Evolutionary conservation across 1,140 invertebrate species (phyloP), one percentile per base, ranked within the genome.

Genomic region (Brachystomella parvula): DNA sequence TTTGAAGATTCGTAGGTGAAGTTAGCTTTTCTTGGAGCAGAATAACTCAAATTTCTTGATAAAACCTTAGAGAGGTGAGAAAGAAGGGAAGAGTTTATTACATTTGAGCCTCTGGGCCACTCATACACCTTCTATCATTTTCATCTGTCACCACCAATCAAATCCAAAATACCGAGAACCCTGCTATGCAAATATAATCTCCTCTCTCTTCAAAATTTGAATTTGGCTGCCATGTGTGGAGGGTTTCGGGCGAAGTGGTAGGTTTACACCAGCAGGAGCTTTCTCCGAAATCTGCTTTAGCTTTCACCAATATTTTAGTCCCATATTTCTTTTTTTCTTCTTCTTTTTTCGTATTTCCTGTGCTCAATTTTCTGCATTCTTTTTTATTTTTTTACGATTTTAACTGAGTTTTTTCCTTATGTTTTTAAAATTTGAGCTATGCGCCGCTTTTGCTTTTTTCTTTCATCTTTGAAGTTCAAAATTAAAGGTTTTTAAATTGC

Each of bases 121-220:
- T 39, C 35, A n/a, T n/a, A 39, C 49, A 53, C 49, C 49, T 53
- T 53, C 24, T 24, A 53, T 53, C 49, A 53, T 53, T 24, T 24
- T 3, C 49, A 9, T 9, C 49, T 53, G 49, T 24, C 49, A 53
- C 49, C 3, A 12, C 24, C 24, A 53, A 53, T 53, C 49, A 53
- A 53, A 53, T 24, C 49, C 24, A 53, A 9, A 12, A 53, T 6
- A 53, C 35, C 6, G 35, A 39, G 19, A 39, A 39, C 6, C 6
- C 35, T 19, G n/a, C n/a, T n/a, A n/a, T n/a, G n/a, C n/a, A n/a
- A n/a, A 39, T 39, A 39, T 19, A 6, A 39, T 39, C 35, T 6
- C 6, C 6, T 39, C 6, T 39, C 6, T 39, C 19, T 39, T 19
- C 6, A 39, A 39, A 39, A 9, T 39, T 19, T 9, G 19, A 39